Evolutionary conservation across 2,113 vertebrate genomes (phyloP).

Genomic region (Chaetops frenatus): DNA sequence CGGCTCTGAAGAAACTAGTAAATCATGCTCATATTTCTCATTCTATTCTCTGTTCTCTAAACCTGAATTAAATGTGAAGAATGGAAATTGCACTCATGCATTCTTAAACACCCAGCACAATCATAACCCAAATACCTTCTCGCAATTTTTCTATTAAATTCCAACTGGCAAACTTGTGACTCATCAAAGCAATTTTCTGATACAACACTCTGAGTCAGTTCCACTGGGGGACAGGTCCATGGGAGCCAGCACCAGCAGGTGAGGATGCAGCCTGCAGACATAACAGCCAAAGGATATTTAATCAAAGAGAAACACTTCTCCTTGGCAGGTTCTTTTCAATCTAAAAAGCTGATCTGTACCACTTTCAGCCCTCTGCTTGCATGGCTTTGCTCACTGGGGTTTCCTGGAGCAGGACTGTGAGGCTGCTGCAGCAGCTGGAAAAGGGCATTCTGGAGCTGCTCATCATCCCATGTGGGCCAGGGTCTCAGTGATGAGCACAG

Average conservation of each 20-base stretch:
- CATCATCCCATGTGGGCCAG: rapidly evolving
- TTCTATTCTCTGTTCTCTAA: neutral
- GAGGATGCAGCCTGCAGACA: neutral
- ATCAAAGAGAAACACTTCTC: neutral
- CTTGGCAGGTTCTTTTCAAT: neutral
- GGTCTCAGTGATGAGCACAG: neutral
- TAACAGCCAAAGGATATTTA: neutral
- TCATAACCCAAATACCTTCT: neutral
- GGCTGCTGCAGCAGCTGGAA: neutral
- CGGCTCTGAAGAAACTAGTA: constrained; percentile 18
- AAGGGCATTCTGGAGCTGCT: neutral
- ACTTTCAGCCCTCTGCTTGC: neutral
- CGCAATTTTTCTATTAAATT: neutral
- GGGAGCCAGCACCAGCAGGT: neutral
- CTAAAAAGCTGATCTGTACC: neutral
- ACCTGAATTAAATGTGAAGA: constrained; percentile 19
- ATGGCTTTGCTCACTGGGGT: neutral
- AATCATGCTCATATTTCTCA: constrained; percentile 23
- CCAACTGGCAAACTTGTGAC: neutral
- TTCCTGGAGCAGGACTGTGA: rapidly evolving
- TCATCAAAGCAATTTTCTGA: constrained; percentile 26
- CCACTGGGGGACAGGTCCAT: neutral
- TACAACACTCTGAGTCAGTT: neutral
- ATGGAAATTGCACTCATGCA: neutral
- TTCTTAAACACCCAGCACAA: constrained; percentile 6